Evolutionary conservation across 2,113 vertebrate species (phyloP), one percentile per base, ranked within the genome.

Genomic region (Taurulus bubalis): DNA sequence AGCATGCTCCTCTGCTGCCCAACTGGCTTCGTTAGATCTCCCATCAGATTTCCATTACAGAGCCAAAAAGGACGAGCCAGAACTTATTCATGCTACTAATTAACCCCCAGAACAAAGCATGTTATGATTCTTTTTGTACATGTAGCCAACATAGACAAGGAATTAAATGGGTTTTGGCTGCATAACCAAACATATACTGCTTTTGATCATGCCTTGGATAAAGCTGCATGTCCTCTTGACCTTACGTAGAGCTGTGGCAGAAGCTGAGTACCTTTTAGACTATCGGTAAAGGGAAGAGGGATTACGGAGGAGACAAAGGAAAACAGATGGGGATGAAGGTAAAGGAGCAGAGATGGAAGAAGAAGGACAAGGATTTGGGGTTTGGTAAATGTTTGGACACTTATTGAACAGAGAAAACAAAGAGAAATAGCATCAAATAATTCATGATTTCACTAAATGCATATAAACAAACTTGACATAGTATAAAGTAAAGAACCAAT

Each of bases 1-100:
- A 87, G 79, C 81, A 81, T 76, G 76, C 71, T 64, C 30, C 76
- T 65, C 45, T 82, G 83, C 71, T 69, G 47, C 77, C 75, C 81
- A 82, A 79, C 75, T 69, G 70, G 67, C 42, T 18, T 63, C 72
- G 65, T 87, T 74, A 86, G 83, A 87, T 89, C 74, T 82, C 71
- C 73, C 79, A 90, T 75, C 68, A 58, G 14, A 89, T 87, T 86
- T 85, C 49, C 74, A 85, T 74, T 55, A 83, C 73, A 80, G 69
- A 87, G 84, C 75, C 55, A 38, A 40, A 87, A 34, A 47, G 22
- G 59, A 82, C 4, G 7, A 71, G 34, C 60, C 14, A 68, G 7
- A 6, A 32, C 42, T 80, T 40, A 71, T 71, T 71, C n/a, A 71
- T 82, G 11, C 80, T 42, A n/a, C 40, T 77, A 60, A 87, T 79